Base-by-base conservation (phyloP, 2,888 invertebrate genomes). In the Aleiodes leptofemur region DNA sequence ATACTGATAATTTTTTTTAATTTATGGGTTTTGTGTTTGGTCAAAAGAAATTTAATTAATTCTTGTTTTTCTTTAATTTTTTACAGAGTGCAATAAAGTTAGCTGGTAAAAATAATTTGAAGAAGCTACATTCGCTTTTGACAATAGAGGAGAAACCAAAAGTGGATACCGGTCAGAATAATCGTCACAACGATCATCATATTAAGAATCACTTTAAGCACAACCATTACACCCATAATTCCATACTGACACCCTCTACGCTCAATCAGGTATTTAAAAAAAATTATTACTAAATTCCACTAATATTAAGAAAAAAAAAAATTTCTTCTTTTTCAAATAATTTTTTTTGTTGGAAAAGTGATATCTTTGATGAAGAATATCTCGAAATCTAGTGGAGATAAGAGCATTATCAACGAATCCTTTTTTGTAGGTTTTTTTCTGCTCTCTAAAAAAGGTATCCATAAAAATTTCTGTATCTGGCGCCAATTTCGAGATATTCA, bases 61-160 rank as follows among this genome's bases (percentile, higher is more conserved):
- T 38, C n/a, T 55, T 5, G 31, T 68, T 23, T 68, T 68, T 7
- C 51, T 68, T 50, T 50, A 29, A 1, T 51, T 48, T 14, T 72
- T 61, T 51, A 34, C 87, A 92, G 92, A 92, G 91, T 89, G 91
- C 92, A 86, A 92, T 92, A 84, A 92, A 92, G 89, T 87, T 91
- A 88, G 91, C 91, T 80, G 91, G 91, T 85, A 92, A 92, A 85
- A 91, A 91, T 83, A 92, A 92, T 88, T 91, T 91, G 84, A 92
- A 92, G 86, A 91, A 92, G 76, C 88, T 92, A 78, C 89, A 92
- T 81, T 90, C 91, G 82, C 86, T 91, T 76, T 87, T 91, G 83
- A 90, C 91, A 85, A 90, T 91, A 80, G 92, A 92, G 81, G 90
- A 90, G 77, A 92, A 92, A 87, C 91, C 92, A 84, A 92, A 92